phyloP scores from a whole-genome alignment of 2,113 vertebrate species.

The Rafetus swinhoei region DNA sequence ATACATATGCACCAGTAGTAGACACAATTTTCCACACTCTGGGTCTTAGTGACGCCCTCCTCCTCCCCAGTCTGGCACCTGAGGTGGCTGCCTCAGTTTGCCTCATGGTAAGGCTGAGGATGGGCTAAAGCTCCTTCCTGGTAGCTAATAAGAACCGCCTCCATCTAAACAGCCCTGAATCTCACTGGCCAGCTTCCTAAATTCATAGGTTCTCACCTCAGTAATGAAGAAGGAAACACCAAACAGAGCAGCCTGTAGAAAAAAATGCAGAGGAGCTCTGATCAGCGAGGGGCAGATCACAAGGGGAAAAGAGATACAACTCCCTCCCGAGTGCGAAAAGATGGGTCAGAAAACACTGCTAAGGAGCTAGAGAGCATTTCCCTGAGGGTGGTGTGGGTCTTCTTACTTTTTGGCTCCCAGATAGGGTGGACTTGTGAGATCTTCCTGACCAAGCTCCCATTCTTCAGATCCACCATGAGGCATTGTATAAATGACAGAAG shows the following conservation, averaged over 20 bases:
- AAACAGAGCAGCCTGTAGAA: accelerated
- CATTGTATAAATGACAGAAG: constrained; percentile 72
- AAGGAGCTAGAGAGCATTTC: neutral
- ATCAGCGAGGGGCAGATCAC: too few species aligned
- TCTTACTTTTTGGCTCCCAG: constrained; percentile 50
- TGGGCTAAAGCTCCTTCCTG: too few species aligned
- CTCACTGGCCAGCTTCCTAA: neutral
- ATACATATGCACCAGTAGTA: too few species aligned
- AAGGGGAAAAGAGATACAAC: neutral
- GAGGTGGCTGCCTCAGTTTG: too few species aligned
- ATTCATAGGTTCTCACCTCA: neutral
- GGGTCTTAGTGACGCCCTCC: too few species aligned
- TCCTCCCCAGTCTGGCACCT: too few species aligned
- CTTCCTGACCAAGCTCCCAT: constrained; percentile 58
- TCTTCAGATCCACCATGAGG: constrained; percentile 53
- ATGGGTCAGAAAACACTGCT: accelerated
- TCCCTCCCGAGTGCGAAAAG: neutral
- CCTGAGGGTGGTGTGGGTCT: accelerated
- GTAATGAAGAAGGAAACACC: neutral
- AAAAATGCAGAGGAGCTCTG: neutral
- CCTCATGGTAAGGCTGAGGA: too few species aligned
- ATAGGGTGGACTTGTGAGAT: constrained; percentile 55
- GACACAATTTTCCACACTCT: too few species aligned
- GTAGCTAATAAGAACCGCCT: too few species aligned
- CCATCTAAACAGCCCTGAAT: too few species aligned